A percentile compares a stretch with the other conserved stretches of the same genome.
Conservation (phyloP, 2,797 vertebrate genomes). For the Poeciliopsis gracilis region DNA sequence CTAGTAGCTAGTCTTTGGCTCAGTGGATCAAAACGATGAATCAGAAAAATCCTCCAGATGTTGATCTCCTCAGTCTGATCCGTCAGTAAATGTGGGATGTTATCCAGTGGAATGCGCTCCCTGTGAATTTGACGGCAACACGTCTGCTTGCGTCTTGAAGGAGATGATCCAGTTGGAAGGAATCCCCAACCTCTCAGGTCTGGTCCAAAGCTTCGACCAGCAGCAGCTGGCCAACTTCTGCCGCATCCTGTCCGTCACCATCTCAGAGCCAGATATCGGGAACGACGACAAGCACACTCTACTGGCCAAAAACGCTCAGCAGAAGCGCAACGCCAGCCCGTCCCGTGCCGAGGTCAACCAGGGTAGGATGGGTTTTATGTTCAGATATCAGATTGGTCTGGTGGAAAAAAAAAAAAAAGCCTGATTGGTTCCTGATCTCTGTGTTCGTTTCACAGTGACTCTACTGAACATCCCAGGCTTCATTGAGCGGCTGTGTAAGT, state of each 20-base stretch:
- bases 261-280: conserved; percentile 95
- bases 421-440: not conserved
- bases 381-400: not conserved
- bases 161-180: conserved; percentile 98
- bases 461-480: conserved; percentile 97
- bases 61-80: not conserved
- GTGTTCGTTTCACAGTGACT: conserved; percentile 80
- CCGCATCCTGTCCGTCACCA: conserved; percentile 96
- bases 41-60: not conserved
- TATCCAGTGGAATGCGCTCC: not conserved
- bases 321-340: conserved; percentile 89
- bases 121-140: not conserved
- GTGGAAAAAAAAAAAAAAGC: rapidly evolving
- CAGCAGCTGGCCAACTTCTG: conserved; percentile 99
- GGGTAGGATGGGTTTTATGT: conserved; percentile 76
- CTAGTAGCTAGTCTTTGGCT: not conserved
- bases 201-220: conserved; percentile 98
- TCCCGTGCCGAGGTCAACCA: conserved; percentile 96
- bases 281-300: conserved; percentile 98
- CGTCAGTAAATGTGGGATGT: not conserved
- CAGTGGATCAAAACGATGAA: not conserved
- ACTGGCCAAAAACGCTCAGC: conserved; percentile 95
- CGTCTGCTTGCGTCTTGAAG: conserved; percentile 66
- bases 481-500: conserved; percentile 93
- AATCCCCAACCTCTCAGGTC: conserved; percentile 90